Percentiles rank a stretch among this genome's conserved stretches.
These are phyloP conservation scores for Spinibarbus caldwelli DNA, from an alignment of 2,797 vertebrate genomes.

Conservation along the genomic window DNA sequence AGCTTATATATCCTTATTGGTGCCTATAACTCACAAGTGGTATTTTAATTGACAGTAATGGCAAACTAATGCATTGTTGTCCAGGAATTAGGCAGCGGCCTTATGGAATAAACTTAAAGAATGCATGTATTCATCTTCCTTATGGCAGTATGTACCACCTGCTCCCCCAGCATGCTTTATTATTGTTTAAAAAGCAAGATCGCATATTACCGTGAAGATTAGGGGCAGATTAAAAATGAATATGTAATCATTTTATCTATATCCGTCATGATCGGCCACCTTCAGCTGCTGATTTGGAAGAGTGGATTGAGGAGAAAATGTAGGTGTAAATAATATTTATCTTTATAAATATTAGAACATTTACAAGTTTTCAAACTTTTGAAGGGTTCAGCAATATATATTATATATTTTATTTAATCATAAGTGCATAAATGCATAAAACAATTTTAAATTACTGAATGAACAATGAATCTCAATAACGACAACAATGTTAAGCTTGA, in stretches of 20 bases:
- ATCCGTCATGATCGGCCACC: neutral
- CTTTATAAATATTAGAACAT: neutral
- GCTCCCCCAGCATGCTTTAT: slow-evolving; percentile 24
- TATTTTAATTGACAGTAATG: slow-evolving; percentile 29
- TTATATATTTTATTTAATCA: neutral
- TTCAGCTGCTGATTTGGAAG: neutral
- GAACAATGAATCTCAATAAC: neutral
- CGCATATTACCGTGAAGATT: neutral
- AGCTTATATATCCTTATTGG: neutral
- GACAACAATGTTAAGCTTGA: neutral
- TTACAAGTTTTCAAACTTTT: neutral
- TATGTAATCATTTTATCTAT: slow-evolving; percentile 19
- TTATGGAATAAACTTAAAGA: slow-evolving; percentile 2
- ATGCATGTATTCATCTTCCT: slow-evolving; percentile 23
- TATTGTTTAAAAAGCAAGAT: slow-evolving; percentile 30
- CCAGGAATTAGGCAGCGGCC: slow-evolving; percentile 7
- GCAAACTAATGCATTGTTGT: slow-evolving; percentile 22
- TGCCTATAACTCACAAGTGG: neutral
- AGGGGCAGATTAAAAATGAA: slow-evolving; percentile 32
- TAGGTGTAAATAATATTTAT: neutral
- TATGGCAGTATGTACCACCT: slow-evolving; percentile 30
- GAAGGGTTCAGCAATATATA: neutral
- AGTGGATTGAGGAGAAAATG: neutral
- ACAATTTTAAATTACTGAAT: neutral
- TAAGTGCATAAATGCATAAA: too few relatives aligned